These are phyloP conservation scores for Rhagium mordax DNA, from an alignment of 2,888 invertebrate species.

Conservation along the genomic window DNA sequence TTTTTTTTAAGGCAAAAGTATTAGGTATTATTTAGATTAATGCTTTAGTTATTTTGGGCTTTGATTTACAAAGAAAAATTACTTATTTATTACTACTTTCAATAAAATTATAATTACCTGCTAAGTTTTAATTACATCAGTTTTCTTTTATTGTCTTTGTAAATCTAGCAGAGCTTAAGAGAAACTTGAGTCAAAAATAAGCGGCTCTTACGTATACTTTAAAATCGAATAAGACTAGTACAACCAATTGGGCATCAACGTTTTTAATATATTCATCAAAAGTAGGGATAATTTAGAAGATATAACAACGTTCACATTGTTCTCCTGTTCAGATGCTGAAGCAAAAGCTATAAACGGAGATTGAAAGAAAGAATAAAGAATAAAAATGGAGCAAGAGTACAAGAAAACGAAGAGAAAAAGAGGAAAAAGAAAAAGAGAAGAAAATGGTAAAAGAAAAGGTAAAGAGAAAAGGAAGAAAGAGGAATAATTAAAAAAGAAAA, in stretches of 20 bases:
- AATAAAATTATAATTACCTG: neutral
- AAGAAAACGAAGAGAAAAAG: too few species aligned
- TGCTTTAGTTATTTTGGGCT: neutral
- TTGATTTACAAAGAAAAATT: slow-evolving; percentile 12
- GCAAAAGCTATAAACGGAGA: too few species aligned
- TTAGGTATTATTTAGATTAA: slow-evolving; percentile 23
- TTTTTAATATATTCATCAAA: neutral
- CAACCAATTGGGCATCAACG: neutral
- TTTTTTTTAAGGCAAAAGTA: slow-evolving; percentile 29
- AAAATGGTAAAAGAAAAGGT: too few species aligned
- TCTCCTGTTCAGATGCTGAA: too few species aligned
- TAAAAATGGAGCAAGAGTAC: too few species aligned
- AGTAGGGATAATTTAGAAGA: neutral
- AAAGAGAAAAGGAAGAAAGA: too few species aligned
- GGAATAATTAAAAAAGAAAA: too few species aligned
- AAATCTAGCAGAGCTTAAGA: neutral
- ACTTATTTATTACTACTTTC: neutral
- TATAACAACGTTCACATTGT: too few species aligned
- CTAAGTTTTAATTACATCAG: neutral
- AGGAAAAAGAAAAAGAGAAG: too few species aligned
- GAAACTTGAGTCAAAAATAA: neutral
- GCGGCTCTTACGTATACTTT: neutral
- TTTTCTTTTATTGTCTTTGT: slow-evolving; percentile 2
- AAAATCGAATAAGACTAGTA: neutral
- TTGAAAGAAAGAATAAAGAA: too few species aligned